These are phyloP conservation scores for Danio aesculapii DNA, from an alignment of 2,797 vertebrate species.

Conservation along the genomic window DNA sequence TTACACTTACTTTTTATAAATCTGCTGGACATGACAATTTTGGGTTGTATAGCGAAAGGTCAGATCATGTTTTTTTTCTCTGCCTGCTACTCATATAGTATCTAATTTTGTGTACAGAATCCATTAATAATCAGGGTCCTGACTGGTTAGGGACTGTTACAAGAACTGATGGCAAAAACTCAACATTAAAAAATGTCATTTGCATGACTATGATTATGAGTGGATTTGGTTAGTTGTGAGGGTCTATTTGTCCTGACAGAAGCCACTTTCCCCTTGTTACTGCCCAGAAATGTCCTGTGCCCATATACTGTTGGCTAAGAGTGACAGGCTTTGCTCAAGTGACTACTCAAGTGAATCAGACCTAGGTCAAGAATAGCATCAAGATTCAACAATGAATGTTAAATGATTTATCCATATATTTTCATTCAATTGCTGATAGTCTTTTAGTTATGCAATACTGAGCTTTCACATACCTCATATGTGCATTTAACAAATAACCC, in stretches of 20 bases:
- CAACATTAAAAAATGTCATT: conserved; percentile 15
- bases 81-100: background rate
- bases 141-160: conserved; percentile 7
- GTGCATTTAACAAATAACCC: conserved; percentile 55
- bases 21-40: conserved; percentile 2
- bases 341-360: conserved; percentile 23
- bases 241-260: conserved; percentile 9
- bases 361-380: conserved; percentile 42
- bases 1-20: conserved; percentile 8
- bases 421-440: conserved; percentile 37
- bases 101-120: conserved; percentile 12
- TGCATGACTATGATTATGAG: conserved; percentile 11
- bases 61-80: conserved; percentile 8
- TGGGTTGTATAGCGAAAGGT: conserved; percentile 7
- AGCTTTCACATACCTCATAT: conserved; percentile 63
- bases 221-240: background rate
- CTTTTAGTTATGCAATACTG: conserved; percentile 61
- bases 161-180: conserved; percentile 17
- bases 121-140: conserved; percentile 10
- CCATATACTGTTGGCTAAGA: conserved; percentile 21
- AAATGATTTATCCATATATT: conserved; percentile 38
- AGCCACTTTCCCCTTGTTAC: background rate
- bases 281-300: conserved; percentile 7
- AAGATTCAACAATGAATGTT: conserved; percentile 46
- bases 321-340: conserved; percentile 32